Base-by-base conservation (phyloP, 1,140 invertebrate genomes). In the Calephelis nemesis region DNA sequence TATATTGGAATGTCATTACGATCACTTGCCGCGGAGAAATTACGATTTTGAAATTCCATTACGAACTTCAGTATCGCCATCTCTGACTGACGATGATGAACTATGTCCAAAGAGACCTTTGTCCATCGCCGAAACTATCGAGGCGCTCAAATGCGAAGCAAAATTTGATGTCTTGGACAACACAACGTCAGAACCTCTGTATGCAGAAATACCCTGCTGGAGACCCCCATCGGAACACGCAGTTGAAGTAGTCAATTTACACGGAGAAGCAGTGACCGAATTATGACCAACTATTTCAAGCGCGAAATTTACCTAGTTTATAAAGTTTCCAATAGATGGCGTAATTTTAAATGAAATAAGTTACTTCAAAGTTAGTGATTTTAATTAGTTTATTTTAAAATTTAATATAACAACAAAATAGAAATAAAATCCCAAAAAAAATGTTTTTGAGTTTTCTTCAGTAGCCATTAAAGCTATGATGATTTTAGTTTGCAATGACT, bases 1-100 rank as follows among this genome's bases (percentile, higher is more conserved):
- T 72, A 92, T 92, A 73, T 75, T 92, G 60, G 91, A 92, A 82
- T 90, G 91, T 65, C 91, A 92, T 72, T 92, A 92, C 63, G 90
- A 92, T 68, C 91, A 92, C 78, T 81, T 91, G 49, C 88, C 88
- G 5, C 72, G 81, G 66, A 83, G 86, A 67, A 86, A 78, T 63
- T 73, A 85, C 42, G 84, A 87, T 60, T 82, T 83, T 60, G 77
- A 69, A 30, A 74, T 81, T 39, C 81, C 78, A 60, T 52, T 68
- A 7, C 76, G 83, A 5, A 81, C 73, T 13, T 79, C 80, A 40
- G 63, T 81, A 69, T 67, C 84, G 80, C 82, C 88, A 90, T 87
- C 88, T 89, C 69, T 82, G 58, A 78, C 70, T 10, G 71, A 79
- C 11, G 71, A 75, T 15, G 71, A 78, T 48, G 81, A 87, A 85